Evolutionary conservation across 2,888 invertebrate species (phyloP), one percentile per base, ranked within the genome.

Genomic region (Dryobota labecula): DNA sequence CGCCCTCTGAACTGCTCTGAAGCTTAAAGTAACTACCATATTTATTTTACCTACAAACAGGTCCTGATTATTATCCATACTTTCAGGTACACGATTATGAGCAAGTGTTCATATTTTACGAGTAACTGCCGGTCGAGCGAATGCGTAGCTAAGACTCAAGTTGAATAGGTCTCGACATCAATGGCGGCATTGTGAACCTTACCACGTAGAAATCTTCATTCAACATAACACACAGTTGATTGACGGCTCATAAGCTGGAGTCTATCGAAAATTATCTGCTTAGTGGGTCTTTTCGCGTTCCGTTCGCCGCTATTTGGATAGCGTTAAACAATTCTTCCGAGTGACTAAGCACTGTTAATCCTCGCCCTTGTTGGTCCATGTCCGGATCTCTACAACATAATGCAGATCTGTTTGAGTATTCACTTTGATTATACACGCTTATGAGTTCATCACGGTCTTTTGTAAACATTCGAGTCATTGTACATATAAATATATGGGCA

Each of bases 271-370:
- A 94, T 95, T 94, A 95, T 96, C 93, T 95, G 95, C 94, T 95
- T 95, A 95, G 92, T 92, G 90, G 91, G 91, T 94, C 92, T 92
- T 92, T 93, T 93, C 87, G 91, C 85, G 89, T 89, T 86, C 83
- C 89, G 88, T 90, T 90, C 90, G 91, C 92, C 94, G 94, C 92
- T 95, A 92, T 95, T 95, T 95, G 94, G 94, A 90, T 92, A 95
- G 95, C 93, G 95, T 94, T 95, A 95, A 95, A 94, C 93, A 95
- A 95, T 95, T 94, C 92, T 95, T 95, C 94, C 95, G 92, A 94
- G 83, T 90, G 95, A 95, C 92, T 95, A 88, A 88, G 82, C 92
- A 87, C 85, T 85, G 87, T 90, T 92, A 93, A 94, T 93, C 91
- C 90, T 82, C 89, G 85, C 92, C 91, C 93, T 92, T 93, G 92